These are phyloP conservation scores for Rhaphigaster nebulosa DNA, from an alignment of 2,888 invertebrate genomes.

Conservation along the genomic window DNA sequence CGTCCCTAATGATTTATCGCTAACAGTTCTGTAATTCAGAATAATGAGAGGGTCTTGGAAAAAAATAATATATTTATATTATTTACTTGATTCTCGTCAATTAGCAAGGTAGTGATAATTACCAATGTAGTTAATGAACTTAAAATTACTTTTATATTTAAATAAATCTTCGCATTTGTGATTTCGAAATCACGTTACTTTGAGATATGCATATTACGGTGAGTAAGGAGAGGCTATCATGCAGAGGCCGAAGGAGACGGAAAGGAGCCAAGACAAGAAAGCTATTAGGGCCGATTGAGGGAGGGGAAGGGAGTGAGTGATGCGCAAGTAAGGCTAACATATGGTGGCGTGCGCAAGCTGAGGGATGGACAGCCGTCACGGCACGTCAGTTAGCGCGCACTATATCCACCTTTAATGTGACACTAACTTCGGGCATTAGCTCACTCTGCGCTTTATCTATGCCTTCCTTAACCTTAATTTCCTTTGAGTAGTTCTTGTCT, in stretches of 20 bases:
- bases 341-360: slow-evolving; percentile 28
- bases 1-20: no score
- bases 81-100: no score
- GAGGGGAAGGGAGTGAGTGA: neutral
- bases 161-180: no score
- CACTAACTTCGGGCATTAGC: neutral
- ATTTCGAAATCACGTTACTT: neutral
- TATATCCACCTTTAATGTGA: neutral
- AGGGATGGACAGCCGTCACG: slow-evolving; percentile 33
- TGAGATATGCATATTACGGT: neutral
- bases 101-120: no score
- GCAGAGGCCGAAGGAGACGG: neutral
- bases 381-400: slow-evolving; percentile 20
- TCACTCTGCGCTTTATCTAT: slow-evolving; percentile 1
- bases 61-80: no score
- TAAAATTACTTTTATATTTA: no score
- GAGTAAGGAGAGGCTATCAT: neutral
- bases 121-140: no score
- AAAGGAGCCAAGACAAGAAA: neutral
- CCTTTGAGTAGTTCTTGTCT: neutral
- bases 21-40: no score
- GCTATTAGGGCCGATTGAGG: slow-evolving; percentile 24
- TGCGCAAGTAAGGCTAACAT: neutral
- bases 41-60: no score
- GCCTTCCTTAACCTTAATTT: neutral